phyloP scores from a whole-genome alignment of 2,113 vertebrate species.

The Rhinichthys klamathensis region DNA sequence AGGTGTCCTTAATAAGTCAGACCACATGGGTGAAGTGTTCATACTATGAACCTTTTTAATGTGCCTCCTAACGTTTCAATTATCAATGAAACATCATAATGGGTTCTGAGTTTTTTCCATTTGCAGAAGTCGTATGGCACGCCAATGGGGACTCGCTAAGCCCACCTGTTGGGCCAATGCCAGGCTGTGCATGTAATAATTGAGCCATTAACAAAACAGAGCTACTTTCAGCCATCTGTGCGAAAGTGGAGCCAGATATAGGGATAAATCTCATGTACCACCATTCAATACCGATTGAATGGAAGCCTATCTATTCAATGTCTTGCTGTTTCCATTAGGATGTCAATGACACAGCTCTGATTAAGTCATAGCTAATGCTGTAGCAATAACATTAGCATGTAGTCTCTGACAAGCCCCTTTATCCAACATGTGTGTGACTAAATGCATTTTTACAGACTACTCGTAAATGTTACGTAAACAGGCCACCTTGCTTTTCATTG shows the following conservation, averaged over 20 bases:
- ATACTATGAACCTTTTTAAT: conserved; percentile 24
- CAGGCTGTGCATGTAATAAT: conserved; percentile 29
- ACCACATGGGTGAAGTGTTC: neutral
- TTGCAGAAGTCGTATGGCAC: conserved; percentile 30
- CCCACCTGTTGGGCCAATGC: conserved; percentile 37
- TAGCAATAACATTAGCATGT: conserved; percentile 10
- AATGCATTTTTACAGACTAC: conserved; percentile 35
- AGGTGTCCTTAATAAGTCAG: neutral
- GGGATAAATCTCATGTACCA: neutral
- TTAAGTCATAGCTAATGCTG: neutral
- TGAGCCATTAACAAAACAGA: conserved; percentile 43
- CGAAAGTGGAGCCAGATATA: conserved; percentile 4
- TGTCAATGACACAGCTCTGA: neutral
- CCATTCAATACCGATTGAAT: neutral
- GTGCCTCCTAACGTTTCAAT: conserved; percentile 46
- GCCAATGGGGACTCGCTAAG: conserved; percentile 41
- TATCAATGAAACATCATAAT: conserved; percentile 47
- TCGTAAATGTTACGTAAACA: conserved; percentile 13
- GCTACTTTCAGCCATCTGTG: conserved; percentile 41
- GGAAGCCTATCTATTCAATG: conserved; percentile 7
- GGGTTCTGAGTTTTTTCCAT: conserved; percentile 45
- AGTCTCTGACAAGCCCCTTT: conserved; percentile 14
- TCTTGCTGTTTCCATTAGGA: neutral
- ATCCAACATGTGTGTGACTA: conserved; percentile 43
- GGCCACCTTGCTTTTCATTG: conserved; percentile 23